Base-by-base conservation (phyloP, 2,888 invertebrate genomes). In the Strigamia maritima region DNA sequence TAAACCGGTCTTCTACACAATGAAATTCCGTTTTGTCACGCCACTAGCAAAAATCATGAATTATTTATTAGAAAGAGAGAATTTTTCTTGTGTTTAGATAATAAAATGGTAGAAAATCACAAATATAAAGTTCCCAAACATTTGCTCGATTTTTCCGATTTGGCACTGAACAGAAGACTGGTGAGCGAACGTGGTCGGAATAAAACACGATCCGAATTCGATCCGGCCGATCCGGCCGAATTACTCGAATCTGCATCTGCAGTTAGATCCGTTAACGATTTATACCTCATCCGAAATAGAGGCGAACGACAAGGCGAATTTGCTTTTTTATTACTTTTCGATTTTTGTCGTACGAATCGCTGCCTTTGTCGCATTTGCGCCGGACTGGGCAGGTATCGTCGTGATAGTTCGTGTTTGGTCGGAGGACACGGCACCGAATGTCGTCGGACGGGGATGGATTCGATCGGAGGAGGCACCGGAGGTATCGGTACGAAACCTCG, bases 101-200 rank as follows among this genome's bases (percentile, higher is more conserved):
- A 28, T 10, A 28, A 7, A 74, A 28, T 8, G 65, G 7, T 14
- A 65, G n/a, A 75, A 75, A 28, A 26, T 83, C 86, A 90, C 84
- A 89, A 88, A 86, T 89, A 90, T 82, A 90, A 85, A 79, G 89
- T 89, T 77, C 89, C 89, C 80, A 89, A 88, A 85, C 89, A 86
- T 84, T 89, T 89, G 88, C 12, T 81, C 83, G 81, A 82, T 81
- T 82, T 85, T 85, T 83, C 65, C 54, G 79, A 80, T 65, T 81
- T 81, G 44, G 80, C 60, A 65, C 82, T 83, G 81, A 83, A 84
- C 81, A 94, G 94, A 84, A 95, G 89, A 87, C 94, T 94, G 81
- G 94, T 94, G 84, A 95, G 88, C 80, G 94, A 94, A 83, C 94
- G 91, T 78, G 94, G 94, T 84, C 94, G 90, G 83, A 93, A 93